Percentiles rank a stretch among this genome's conserved stretches.
phyloP scores from a whole-genome alignment of 2,797 vertebrate species.

The Syngnathus acus region DNA sequence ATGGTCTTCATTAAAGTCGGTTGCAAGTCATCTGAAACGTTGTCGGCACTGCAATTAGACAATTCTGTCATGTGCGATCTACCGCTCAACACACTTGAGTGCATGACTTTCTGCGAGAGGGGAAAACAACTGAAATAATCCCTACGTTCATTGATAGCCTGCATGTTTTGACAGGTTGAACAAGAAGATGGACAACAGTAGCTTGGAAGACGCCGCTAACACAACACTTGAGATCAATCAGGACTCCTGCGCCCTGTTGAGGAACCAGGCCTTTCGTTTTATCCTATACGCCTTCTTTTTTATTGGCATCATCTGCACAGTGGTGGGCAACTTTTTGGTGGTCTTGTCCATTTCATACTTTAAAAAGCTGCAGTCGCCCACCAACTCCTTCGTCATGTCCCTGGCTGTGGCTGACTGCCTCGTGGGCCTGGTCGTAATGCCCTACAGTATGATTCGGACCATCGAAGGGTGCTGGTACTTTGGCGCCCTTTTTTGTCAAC shows the following conservation, averaged over 20 bases:
- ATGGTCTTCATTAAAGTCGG: conserved; percentile 57
- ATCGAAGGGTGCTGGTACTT: conserved; percentile 79
- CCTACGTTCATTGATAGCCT: conserved; percentile 9
- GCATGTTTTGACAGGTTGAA: conserved; percentile 46
- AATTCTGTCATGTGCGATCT: conserved; percentile 16
- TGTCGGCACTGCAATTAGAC: conserved; percentile 15
- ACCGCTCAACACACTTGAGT: conserved; percentile 7
- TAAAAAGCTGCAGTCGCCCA: conserved; percentile 74
- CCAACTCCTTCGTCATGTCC: conserved; percentile 74
- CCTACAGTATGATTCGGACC: conserved; percentile 75
- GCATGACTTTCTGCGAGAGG: background rate
- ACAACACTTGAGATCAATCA: conserved; percentile 41
- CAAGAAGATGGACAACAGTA: conserved; percentile 61
- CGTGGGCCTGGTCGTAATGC: conserved; percentile 78
- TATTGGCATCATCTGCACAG: conserved; percentile 63
- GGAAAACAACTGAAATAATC: no score
- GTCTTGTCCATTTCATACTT: conserved; percentile 74
- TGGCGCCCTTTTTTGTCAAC: conserved; percentile 68
- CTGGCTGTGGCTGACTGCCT: conserved; percentile 77
- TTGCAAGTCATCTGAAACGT: conserved; percentile 44
- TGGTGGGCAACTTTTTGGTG: conserved; percentile 76
- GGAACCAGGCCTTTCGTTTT: conserved; percentile 45
- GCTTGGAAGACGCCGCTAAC: conserved; percentile 41
- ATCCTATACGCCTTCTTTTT: conserved; percentile 63
- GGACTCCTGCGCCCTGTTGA: conserved; percentile 43